Evolutionary conservation across 2,797 vertebrate genomes (phyloP).

Genomic region (Sebastes paucispinis): DNA sequence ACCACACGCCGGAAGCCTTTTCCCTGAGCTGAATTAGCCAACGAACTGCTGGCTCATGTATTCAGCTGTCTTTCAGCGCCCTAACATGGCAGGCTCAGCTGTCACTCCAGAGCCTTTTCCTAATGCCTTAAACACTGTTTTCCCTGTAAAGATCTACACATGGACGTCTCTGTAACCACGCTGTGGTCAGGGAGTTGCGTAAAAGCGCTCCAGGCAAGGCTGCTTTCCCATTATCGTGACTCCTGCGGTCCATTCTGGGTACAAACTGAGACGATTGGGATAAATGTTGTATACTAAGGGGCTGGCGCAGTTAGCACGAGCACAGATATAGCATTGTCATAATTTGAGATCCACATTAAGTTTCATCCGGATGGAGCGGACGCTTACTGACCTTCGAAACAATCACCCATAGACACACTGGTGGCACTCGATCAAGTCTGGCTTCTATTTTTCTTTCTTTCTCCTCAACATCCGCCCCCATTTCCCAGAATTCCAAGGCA

Average conservation of each 20-base stretch:
- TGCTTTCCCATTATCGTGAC: conserved; percentile 70
- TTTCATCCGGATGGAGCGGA: conserved; percentile 32
- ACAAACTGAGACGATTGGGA: conserved; percentile 66
- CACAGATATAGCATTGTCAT: conserved; percentile 68
- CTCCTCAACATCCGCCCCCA: conserved; percentile 8
- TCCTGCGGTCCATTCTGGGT: conserved; percentile 66
- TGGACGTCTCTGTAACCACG: conserved; percentile 68
- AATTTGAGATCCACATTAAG: conserved; percentile 36
- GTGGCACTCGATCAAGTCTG: conserved; percentile 50
- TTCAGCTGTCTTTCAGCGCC: conserved; percentile 78
- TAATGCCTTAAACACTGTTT: conserved; percentile 85
- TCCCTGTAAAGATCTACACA: conserved; percentile 77
- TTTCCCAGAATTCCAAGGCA: conserved; percentile 93
- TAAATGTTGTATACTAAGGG: conserved; percentile 42
- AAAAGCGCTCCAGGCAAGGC: conserved; percentile 67
- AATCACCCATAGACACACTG: conserved; percentile 31
- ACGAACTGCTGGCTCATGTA: conserved; percentile 81
- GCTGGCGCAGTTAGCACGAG: conserved; percentile 42
- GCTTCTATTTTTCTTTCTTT: conserved; percentile 30
- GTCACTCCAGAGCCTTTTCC: conserved; percentile 79
- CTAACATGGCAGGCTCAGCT: conserved; percentile 78
- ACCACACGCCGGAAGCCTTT: conserved; percentile 81
- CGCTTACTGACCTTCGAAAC: conserved; percentile 42
- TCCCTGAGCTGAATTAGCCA: conserved; percentile 77
- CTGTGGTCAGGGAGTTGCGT: conserved; percentile 72